Percentiles rank a stretch among this genome's conserved stretches.
Evolutionary conservation across 53 echinoderm and acorn worm genomes (phyloP).

Genomic region (Holothuria leucospilota): DNA sequence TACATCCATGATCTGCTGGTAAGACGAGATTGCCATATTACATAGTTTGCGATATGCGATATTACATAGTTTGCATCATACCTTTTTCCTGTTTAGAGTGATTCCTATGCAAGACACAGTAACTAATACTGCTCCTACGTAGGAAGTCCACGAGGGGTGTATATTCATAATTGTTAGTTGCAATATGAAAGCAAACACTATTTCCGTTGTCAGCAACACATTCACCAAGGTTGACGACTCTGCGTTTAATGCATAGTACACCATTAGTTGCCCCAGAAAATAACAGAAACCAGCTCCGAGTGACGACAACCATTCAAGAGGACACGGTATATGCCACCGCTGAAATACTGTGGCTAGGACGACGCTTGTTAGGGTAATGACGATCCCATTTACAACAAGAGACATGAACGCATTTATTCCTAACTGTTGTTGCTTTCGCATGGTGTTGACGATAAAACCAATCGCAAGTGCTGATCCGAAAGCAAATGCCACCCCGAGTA

Average conservation of each 20-base stretch:
- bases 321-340: not conserved
- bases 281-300: constrained; percentile 6
- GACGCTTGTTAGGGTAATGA: not conserved
- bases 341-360: not conserved
- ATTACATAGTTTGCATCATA: too few relatives aligned
- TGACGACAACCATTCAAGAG: not conserved
- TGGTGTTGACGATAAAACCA: not conserved
- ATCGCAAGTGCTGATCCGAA: not conserved
- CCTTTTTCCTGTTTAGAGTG: not conserved
- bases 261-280: not conserved
- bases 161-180: not conserved
- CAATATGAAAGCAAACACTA: constrained; percentile 17
- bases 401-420: not conserved
- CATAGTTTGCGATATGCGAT: too few relatives aligned
- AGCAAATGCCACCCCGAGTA: constrained; percentile 5
- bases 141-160: constrained; percentile 3
- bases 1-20: too few relatives aligned
- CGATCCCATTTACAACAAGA: not conserved
- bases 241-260: not conserved
- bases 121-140: constrained; percentile 6
- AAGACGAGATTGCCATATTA: too few relatives aligned
- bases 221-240: not conserved
- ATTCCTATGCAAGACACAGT: not conserved
- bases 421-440: constrained; percentile 1
- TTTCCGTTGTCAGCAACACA: not conserved